These are phyloP conservation scores for Xylophagus ater DNA, from an alignment of 2,888 invertebrate genomes.

Conservation along the genomic window DNA sequence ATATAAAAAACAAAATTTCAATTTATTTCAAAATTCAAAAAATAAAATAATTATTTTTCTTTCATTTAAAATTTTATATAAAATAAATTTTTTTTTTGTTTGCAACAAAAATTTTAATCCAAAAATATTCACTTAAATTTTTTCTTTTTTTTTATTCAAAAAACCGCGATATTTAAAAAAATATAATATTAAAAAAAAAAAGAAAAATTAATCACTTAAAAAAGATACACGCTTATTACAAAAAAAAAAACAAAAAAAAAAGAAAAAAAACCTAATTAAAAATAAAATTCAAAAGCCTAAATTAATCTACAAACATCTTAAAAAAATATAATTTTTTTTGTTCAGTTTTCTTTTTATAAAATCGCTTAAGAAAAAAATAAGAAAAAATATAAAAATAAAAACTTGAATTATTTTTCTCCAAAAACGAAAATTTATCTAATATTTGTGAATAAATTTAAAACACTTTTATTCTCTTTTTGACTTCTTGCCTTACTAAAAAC, in stretches of 20 bases:
- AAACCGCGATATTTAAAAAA: not conserved
- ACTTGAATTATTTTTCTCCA: conserved; percentile 1
- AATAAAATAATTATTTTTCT: not conserved
- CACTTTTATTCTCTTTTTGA: conserved; percentile 87
- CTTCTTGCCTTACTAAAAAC: conserved; percentile 96
- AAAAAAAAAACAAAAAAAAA: conserved; percentile 6
- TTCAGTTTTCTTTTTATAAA: too few species aligned
- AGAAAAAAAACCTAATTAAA: conserved; percentile 2
- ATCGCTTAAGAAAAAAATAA: conserved; percentile 8
- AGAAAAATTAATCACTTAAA: conserved; percentile 1
- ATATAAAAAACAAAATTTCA: not conserved
- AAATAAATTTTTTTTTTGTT: too few species aligned
- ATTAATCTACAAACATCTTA: conserved; percentile 1
- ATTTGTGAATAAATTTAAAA: conserved; percentile 83
- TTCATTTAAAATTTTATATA: too few species aligned
- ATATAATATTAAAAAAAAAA: not conserved
- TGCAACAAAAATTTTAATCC: too few species aligned
- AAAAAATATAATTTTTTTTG: not conserved
- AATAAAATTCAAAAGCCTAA: not conserved
- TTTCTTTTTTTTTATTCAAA: not conserved
- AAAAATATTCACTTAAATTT: conserved; percentile 1
- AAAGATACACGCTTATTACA: conserved; percentile 9
- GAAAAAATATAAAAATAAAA: conserved; percentile 13
- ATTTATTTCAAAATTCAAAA: not conserved
- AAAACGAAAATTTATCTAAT: conserved; percentile 48